Base-by-base conservation (phyloP, 1,140 invertebrate species). In the Zaprionus camerounensis region DNA sequence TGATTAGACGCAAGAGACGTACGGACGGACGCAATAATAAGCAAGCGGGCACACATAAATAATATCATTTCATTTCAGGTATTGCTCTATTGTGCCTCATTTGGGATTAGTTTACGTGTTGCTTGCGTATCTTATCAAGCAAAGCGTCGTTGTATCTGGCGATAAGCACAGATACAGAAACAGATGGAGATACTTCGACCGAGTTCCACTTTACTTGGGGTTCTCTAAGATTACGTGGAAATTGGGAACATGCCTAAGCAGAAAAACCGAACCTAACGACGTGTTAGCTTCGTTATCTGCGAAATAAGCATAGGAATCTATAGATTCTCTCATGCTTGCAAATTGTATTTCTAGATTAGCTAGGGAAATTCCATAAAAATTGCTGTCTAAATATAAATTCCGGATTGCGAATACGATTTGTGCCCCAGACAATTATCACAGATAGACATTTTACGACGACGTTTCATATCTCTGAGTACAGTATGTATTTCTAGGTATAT, bases 91-190 rank as follows among this genome's bases (percentile, higher is more conserved):
- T 56, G 34, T 69, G 22, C 26, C 64, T 74, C 36, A 74, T 63
- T 70, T 64, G 38, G 72, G 72, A 75, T 75, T 75, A 75, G 66
- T 70, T 70, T 53, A 75, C 72, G 66, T 70, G 58, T 73, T 68
- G 20, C 28, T 17, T 20, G 5, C 67, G 31, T 75, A 75, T 75
- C 72, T 75, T 75, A 75, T 75, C 72, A 75, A 26, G 5, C n/a
- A 34, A 17, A 69, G 24, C 51, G 31, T 58, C 53, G 59, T 62
- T 73, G 36, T 56, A 61, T 55, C 4, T 51, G 11, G 13, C 31
- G 66, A 75, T 75, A 75, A 63, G 72, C 46, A 68, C 31, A 34
- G 31, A 34, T 34, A 55, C 26, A 13, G n/a, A n/a, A n/a, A n/a
- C n/a, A n/a, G n/a, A n/a, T n/a, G n/a, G n/a, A n/a, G n/a, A 70